These are phyloP conservation scores for Drosophila acutilabella DNA, from an alignment of 2,888 invertebrate genomes.

Conservation along the genomic window DNA sequence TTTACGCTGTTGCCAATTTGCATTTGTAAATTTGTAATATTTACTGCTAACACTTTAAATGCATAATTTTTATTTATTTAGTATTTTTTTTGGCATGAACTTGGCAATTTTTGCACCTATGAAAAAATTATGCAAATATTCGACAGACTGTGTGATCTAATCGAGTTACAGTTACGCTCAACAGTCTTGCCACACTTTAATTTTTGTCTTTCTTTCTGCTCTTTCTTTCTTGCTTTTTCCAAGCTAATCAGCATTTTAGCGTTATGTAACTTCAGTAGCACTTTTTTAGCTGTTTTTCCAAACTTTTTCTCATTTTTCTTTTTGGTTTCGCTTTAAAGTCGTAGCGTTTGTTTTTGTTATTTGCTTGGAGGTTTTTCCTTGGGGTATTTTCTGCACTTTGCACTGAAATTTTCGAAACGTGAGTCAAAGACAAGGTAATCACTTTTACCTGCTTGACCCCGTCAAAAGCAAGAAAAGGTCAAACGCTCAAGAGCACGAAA, in stretches of 20 bases:
- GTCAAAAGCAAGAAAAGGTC: conserved; percentile 38
- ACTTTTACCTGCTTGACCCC: conserved; percentile 48
- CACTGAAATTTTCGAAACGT: conserved; percentile 43
- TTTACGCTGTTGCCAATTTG: conserved; percentile 23
- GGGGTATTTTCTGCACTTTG: conserved; percentile 44
- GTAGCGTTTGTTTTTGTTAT: conserved; percentile 12
- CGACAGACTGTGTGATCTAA: conserved; percentile 52
- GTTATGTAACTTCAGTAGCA: conserved; percentile 29
- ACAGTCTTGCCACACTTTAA: conserved; percentile 9
- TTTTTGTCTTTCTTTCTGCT: not conserved
- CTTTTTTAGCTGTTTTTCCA: conserved; percentile 18
- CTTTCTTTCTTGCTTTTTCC: conserved; percentile 1
- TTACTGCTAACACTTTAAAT: conserved; percentile 9
- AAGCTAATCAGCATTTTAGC: conserved; percentile 25
- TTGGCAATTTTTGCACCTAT: conserved; percentile 69
- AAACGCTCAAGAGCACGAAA: conserved; percentile 45
- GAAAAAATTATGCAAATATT: conserved; percentile 45
- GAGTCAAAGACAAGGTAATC: conserved; percentile 55
- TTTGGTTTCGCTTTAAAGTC: conserved; percentile 1
- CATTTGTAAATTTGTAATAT: conserved; percentile 18
- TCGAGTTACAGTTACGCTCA: conserved; percentile 22
- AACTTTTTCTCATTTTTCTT: not conserved
- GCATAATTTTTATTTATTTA: conserved; percentile 36
- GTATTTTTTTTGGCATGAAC: conserved; percentile 49
- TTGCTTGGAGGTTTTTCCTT: conserved; percentile 19